Conservation (phyloP, 2,797 vertebrate species). For the Octomys mimax region DNA sequence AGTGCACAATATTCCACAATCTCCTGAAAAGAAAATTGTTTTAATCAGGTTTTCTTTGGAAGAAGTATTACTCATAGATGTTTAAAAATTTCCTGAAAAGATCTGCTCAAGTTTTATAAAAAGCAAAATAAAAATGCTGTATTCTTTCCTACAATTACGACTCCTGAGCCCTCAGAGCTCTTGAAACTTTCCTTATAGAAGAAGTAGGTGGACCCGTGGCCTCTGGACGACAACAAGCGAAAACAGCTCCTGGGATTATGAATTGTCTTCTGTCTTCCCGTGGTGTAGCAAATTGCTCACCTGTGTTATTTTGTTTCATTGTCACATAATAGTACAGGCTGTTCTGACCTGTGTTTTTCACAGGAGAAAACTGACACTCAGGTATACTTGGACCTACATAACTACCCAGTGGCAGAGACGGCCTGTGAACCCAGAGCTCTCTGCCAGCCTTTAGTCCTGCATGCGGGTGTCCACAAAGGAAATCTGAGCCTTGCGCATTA, state of each 20-base stretch:
- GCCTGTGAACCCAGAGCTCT: not conserved
- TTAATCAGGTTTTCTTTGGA: slow-evolving; percentile 38
- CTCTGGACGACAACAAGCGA: slow-evolving; percentile 58
- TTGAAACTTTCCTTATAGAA: slow-evolving; percentile 4
- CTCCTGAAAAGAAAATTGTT: slow-evolving; percentile 2
- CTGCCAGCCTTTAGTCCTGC: not conserved
- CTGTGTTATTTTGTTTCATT: not conserved
- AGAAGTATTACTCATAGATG: not conserved
- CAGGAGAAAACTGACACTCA: slow-evolving; percentile 20
- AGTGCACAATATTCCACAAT: not conserved
- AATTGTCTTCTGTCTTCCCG: not conserved
- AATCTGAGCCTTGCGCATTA: not conserved
- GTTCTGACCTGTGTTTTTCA: not conserved
- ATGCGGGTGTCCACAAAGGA: not conserved
- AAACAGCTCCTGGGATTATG: not conserved
- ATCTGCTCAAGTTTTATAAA: slow-evolving; percentile 7
- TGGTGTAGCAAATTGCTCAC: not conserved
- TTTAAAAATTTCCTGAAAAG: not conserved
- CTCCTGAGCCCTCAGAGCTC: not conserved
- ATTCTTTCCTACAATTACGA: slow-evolving; percentile 32
- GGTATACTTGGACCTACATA: not conserved
- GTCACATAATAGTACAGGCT: not conserved
- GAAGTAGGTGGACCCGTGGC: not conserved
- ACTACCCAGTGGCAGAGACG: not conserved
- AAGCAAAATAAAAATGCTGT: slow-evolving; percentile 8